phyloP scores from a whole-genome alignment of 2,888 invertebrate species.

The Dasypogon diadema region DNA sequence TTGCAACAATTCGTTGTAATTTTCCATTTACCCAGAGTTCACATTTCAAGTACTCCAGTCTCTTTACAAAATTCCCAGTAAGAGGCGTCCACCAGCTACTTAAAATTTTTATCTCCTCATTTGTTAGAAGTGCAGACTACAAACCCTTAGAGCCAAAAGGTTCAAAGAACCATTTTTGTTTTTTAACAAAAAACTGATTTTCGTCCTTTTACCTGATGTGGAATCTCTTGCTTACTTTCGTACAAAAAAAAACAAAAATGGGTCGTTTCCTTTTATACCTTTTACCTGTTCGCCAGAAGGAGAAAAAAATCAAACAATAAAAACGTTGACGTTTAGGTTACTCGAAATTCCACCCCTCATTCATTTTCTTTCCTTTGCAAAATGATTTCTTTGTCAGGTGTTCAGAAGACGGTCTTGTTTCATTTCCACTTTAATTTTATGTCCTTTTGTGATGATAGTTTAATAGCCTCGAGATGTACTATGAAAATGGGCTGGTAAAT shows the following conservation, averaged over 20 bases:
- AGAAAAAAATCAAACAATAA: neutral
- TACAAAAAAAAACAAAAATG: neutral
- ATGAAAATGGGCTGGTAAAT: too few species aligned
- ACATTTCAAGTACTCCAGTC: neutral
- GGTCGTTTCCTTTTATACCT: neutral
- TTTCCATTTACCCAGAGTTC: neutral
- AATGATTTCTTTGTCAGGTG: neutral
- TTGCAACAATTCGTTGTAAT: neutral
- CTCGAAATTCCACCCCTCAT: neutral
- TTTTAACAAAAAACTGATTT: neutral
- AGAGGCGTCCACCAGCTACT: neutral
- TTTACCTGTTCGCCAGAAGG: neutral
- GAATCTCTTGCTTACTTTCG: neutral
- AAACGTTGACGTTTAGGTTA: neutral
- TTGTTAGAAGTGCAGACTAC: neutral
- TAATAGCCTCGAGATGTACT: too few species aligned
- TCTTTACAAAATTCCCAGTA: neutral
- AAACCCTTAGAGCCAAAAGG: neutral
- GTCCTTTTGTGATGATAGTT: too few species aligned
- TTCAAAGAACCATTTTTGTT: neutral
- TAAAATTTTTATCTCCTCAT: constrained; percentile 5
- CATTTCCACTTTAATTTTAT: neutral
- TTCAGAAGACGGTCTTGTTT: neutral
- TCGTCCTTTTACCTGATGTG: constrained; percentile 4
- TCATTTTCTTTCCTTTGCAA: neutral